A percentile compares a stretch with the other conserved stretches of the same genome.
These are phyloP conservation scores for Drosophila borborema DNA, from an alignment of 2,888 invertebrate genomes.

Conservation along the genomic window DNA sequence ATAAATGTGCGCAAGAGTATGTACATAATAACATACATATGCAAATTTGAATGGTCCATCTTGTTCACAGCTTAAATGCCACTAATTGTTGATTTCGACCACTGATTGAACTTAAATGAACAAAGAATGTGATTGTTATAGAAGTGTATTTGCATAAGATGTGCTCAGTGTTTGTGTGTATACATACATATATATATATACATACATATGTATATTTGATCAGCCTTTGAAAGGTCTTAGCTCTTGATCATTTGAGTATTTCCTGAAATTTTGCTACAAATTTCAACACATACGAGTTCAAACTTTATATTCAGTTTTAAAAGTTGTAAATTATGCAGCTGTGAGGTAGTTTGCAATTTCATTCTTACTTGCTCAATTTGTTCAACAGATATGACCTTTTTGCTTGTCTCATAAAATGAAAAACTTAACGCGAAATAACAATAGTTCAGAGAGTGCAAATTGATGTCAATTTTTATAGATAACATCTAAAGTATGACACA, in stretches of 20 bases:
- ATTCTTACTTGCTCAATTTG: neutral
- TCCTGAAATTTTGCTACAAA: neutral
- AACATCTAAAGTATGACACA: slow-evolving; percentile 6
- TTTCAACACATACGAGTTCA: no score
- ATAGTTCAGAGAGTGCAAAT: slow-evolving; percentile 56
- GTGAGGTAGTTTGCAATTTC: neutral
- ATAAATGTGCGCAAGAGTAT: neutral
- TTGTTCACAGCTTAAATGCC: slow-evolving; percentile 49
- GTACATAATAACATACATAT: neutral
- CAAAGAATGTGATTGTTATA: slow-evolving; percentile 52
- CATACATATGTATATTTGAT: neutral
- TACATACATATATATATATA: neutral
- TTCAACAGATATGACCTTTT: slow-evolving; percentile 5
- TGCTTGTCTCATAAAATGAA: neutral
- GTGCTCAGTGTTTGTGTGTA: slow-evolving; percentile 1
- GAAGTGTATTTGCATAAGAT: slow-evolving; percentile 15
- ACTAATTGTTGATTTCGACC: slow-evolving; percentile 42
- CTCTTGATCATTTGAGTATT: neutral
- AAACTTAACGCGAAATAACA: neutral
- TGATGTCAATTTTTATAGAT: slow-evolving; percentile 48
- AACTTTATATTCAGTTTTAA: no score
- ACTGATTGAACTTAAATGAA: slow-evolving; percentile 41
- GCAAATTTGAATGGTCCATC: slow-evolving; percentile 19
- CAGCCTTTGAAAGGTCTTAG: neutral
- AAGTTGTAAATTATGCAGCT: neutral